phyloP scores from a whole-genome alignment of 2,888 invertebrate genomes.

The Stegana nigrithorax region DNA sequence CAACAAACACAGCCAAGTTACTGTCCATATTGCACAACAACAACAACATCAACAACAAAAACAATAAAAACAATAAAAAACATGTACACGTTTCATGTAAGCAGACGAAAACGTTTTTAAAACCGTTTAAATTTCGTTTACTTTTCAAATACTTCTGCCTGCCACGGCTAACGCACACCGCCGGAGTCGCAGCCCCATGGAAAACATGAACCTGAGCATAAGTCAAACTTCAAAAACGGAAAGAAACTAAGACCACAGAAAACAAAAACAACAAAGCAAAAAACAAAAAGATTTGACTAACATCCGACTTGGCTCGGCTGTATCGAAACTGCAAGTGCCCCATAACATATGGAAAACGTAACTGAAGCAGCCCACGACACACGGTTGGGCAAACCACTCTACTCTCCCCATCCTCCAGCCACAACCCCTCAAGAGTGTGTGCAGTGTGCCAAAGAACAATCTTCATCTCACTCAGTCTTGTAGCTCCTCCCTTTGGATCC shows the following conservation, averaged over 20 bases:
- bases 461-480: too few relatives aligned
- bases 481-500: too few relatives aligned
- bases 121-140: slow-evolving; percentile 57
- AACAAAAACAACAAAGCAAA: slow-evolving; percentile 1
- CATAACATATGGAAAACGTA: too few relatives aligned
- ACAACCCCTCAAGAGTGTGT: too few relatives aligned
- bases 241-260: slow-evolving; percentile 30
- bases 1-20: background rate
- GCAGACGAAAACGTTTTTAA: slow-evolving; percentile 42
- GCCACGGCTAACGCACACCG: background rate
- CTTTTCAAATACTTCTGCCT: slow-evolving; percentile 39
- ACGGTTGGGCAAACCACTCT: too few relatives aligned
- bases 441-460: too few relatives aligned
- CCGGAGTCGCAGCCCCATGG: too few relatives aligned
- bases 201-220: background rate
- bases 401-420: too few relatives aligned
- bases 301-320: too few relatives aligned
- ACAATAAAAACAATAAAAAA: background rate
- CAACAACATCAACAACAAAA: background rate
- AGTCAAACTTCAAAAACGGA: background rate
- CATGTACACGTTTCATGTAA: background rate
- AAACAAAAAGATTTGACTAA: too few relatives aligned
- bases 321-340: too few relatives aligned
- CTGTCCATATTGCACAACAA: background rate
- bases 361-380: too few relatives aligned